Base-by-base conservation (phyloP, 2,113 vertebrate genomes). In the Mixornis gularis region DNA sequence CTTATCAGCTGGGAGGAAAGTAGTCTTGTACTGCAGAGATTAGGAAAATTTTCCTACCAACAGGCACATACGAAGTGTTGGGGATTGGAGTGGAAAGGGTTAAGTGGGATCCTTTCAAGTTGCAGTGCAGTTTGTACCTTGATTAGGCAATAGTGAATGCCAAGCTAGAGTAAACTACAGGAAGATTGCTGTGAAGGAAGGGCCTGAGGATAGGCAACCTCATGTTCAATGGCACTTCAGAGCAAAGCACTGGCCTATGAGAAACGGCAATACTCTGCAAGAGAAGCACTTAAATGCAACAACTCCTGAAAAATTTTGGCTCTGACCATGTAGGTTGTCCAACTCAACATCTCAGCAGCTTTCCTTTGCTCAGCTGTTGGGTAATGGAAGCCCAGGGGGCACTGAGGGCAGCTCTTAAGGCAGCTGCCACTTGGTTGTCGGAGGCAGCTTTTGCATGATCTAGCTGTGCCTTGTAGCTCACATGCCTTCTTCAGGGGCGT, bases 371-470 rank as follows among this genome's bases (percentile, higher is more conserved):
- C 26, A n/a, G 38, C 53, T 46, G 3, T 17, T 12, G 17, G 21
- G 13, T 2, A 2, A 13, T 72, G 8, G 9, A 46, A 13, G 14
- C 6, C 32, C 18, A 17, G 60, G 29, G 27, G 38, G 4, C 29
- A 27, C 32, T 7, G 40, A 66, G 27, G 18, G 62, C 20, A 56
- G 40, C 40, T 68, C 41, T 52, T 48, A 7, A 13, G 21, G 52
- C 2, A 4, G 36, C 25, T 59, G 29, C 48, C 1, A 0, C 15
- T 40, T 36, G 2, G 0, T 18, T 52, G 22, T 55, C 38, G 29
- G 30, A 12, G 13, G 17, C 66, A 26, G 13, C 26, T 53, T 21
- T 65, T 85, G 49, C 44, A 36, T 6, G 13, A 16, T 17, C 3
- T 32, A 6, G 10, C 46, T 48, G 30, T 18, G 5, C 60, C 17